Evolutionary conservation across 2,797 vertebrate genomes (phyloP).

Genomic region (Sebastes itinus): DNA sequence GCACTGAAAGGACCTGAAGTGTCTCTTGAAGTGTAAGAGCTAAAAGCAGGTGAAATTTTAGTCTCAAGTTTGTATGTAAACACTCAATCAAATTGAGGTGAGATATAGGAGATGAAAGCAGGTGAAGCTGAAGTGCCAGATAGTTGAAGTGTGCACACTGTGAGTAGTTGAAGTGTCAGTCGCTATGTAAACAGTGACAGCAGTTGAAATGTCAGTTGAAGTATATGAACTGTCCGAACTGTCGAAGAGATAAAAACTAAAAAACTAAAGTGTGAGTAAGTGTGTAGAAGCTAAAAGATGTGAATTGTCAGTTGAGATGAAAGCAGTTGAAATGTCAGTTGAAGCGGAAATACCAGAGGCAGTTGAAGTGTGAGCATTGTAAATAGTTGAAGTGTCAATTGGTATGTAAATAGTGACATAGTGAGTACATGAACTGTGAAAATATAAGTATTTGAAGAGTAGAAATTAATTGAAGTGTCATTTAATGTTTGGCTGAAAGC

Average conservation of each 20-base stretch:
- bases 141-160: neutral
- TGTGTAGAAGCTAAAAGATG: too few species aligned
- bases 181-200: neutral
- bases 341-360: neutral
- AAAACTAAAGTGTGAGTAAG: neutral
- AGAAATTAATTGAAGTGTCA: neutral
- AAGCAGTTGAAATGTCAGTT: neutral
- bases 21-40: neutral
- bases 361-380: neutral
- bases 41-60: neutral
- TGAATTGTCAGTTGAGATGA: neutral
- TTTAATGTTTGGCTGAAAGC: neutral
- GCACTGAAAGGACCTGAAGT: too few species aligned
- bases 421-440: neutral
- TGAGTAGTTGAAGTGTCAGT: neutral
- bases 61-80: too few species aligned
- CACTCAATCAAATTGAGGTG: too few species aligned
- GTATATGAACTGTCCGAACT: neutral
- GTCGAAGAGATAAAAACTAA: neutral
- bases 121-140: neutral
- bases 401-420: neutral
- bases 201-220: neutral
- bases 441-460: neutral
- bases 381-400: neutral
- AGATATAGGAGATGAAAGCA: neutral